Base-by-base conservation (phyloP, 2,797 vertebrate genomes). In the Pseudopleuronectes americanus region DNA sequence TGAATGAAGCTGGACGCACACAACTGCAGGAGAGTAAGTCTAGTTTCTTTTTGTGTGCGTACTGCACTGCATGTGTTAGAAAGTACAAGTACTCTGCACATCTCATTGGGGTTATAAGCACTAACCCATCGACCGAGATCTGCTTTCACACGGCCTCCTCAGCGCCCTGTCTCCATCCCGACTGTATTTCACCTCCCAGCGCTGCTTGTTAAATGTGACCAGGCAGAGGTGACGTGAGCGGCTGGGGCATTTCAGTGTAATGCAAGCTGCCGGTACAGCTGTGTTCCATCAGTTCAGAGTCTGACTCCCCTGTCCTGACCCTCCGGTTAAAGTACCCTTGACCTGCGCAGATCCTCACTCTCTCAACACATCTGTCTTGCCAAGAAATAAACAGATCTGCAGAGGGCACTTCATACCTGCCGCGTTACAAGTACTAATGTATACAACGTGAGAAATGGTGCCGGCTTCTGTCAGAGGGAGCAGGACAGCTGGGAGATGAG, bases 311-410 rank as follows among this genome's bases (percentile, higher is more conserved):
- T 48, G n/a, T 22, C 33, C 60, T 45, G 22, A 19, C 36, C 58
- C 62, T 65, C 63, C 76, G 60, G 73, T 68, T 74, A 87, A 36
- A 56, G 62, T 64, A 77, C 65, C 69, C 68, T 66, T 33, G 84
- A 86, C 58, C 63, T 72, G 64, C 71, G 74, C n/a, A 72, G 52
- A 60, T 62, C 71, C 68, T 80, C 38, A 21, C 51, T 64, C 59
- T 76, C 48, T 71, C 59, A 71, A 64, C 68, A 86, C 79, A 75
- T 87, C 60, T 73, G 65, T 72, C 48, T 26, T 61, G 74, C 61
- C 68, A 71, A 79, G 76, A 71, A 33, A 83, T 90, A 88, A 89
- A 91, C 88, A 90, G n/a, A 63, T 74, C 56, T 64, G 57, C 19
- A 31, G 24, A n/a, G 54, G 22, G 28, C 10, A 4, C 22, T 41